Conservation (phyloP, 2,797 vertebrate species). For the Odontamblyopus rebecca region DNA sequence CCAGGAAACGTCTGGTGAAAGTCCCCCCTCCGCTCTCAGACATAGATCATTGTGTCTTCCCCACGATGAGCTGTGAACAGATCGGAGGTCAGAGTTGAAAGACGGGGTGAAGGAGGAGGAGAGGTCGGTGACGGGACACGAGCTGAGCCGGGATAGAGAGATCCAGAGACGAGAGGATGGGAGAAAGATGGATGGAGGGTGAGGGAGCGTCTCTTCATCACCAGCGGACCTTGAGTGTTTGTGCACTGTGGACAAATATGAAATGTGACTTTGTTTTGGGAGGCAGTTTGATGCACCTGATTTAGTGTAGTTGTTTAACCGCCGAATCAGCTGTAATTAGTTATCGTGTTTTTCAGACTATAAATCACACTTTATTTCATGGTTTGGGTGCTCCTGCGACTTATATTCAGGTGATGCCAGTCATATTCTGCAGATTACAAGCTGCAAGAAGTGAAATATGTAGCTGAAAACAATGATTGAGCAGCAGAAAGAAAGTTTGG, state of each 20-base stretch:
- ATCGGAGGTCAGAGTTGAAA: slow-evolving; percentile 29
- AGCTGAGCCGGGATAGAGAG: slow-evolving; percentile 37
- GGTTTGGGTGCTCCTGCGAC: too few relatives aligned
- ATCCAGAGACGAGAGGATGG: background rate
- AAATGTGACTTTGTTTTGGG: slow-evolving; percentile 1
- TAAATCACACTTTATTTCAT: too few relatives aligned
- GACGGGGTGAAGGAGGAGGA: slow-evolving; percentile 48
- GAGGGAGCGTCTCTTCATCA: slow-evolving; percentile 44
- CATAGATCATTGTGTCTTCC: slow-evolving; percentile 49
- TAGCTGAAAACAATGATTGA: too few relatives aligned
- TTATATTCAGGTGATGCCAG: too few relatives aligned
- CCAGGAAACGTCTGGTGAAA: slow-evolving; percentile 13
- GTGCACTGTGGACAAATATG: slow-evolving; percentile 18
- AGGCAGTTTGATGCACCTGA: background rate
- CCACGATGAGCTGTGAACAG: slow-evolving; percentile 39
- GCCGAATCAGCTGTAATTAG: background rate
- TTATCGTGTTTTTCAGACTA: too few relatives aligned
- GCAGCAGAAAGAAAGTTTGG: too few relatives aligned
- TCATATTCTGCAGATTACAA: too few relatives aligned
- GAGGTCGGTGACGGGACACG: slow-evolving; percentile 43
- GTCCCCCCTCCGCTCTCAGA: slow-evolving; percentile 13
- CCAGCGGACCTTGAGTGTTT: slow-evolving; percentile 18
- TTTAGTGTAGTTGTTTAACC: background rate
- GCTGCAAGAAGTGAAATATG: too few relatives aligned
- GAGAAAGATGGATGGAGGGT: slow-evolving; percentile 47